These are phyloP conservation scores for Epinotia bilunana DNA, from an alignment of 2,888 invertebrate genomes.

Conservation along the genomic window DNA sequence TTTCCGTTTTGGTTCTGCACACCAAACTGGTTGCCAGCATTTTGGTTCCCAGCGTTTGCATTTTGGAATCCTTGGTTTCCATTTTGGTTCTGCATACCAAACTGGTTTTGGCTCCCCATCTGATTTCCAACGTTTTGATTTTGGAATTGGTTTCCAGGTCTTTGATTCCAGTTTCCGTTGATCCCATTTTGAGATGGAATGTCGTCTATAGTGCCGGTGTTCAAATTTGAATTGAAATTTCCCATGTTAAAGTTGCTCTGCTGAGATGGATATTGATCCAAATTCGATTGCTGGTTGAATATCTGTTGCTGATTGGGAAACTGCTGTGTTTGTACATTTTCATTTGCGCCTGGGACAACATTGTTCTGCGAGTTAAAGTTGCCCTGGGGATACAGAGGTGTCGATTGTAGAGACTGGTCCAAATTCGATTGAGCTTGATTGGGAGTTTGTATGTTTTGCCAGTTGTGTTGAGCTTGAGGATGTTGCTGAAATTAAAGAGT, in stretches of 20 bases:
- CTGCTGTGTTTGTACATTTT: conserved; percentile 3
- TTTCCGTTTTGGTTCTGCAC: neutral
- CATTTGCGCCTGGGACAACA: neutral
- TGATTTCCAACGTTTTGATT: neutral
- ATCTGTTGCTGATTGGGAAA: conserved; percentile 40
- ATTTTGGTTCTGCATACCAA: conserved; percentile 7
- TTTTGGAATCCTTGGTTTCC: conserved; percentile 1
- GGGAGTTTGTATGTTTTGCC: conserved; percentile 30
- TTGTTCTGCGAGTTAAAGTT: conserved; percentile 8
- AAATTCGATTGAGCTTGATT: conserved; percentile 20
- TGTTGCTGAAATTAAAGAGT: conserved; percentile 23
- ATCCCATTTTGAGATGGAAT: conserved; percentile 36
- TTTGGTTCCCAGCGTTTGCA: neutral
- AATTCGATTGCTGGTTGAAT: conserved; percentile 22
- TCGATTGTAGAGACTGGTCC: neutral
- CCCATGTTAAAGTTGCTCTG: conserved; percentile 18
- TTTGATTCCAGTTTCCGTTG: conserved; percentile 11
- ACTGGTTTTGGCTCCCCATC: neutral
- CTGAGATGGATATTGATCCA: conserved; percentile 35
- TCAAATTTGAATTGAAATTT: conserved; percentile 32
- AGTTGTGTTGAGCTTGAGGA: conserved; percentile 25
- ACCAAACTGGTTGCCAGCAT: neutral
- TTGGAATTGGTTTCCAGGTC: conserved; percentile 11
- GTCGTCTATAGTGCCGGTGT: conserved; percentile 48
- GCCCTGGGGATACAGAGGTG: conserved; percentile 19